Conservation (phyloP, 2,113 vertebrate genomes). For the Anser brachyrhynchus region DNA sequence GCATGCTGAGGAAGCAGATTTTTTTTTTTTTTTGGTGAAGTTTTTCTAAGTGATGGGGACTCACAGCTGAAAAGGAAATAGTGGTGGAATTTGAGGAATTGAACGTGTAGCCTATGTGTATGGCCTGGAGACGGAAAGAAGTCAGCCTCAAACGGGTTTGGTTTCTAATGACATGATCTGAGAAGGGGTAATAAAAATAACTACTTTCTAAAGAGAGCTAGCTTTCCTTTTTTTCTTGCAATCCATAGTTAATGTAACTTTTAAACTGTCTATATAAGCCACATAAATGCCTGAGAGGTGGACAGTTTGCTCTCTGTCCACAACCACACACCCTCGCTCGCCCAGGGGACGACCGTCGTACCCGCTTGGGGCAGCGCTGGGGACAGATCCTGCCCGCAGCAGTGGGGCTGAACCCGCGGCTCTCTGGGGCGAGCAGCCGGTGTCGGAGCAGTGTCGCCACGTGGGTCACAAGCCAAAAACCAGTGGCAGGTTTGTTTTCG, state of each 20-base stretch:
- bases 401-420: neutral
- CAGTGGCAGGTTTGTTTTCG: neutral
- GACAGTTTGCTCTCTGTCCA: no score
- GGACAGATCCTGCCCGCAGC: neutral
- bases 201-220: neutral
- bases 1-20: neutral
- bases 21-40: neutral
- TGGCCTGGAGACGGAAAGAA: neutral
- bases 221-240: neutral
- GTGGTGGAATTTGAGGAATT: neutral
- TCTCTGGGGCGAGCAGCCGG: neutral
- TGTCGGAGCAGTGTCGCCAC: neutral
- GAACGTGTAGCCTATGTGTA: rapidly evolving
- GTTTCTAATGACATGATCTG: neutral
- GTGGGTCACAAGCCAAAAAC: neutral
- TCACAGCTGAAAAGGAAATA: neutral
- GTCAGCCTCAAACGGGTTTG: neutral
- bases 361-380: neutral
- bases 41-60: neutral
- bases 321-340: neutral
- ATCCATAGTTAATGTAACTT: neutral
- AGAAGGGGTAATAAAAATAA: neutral
- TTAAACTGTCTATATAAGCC: neutral
- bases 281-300: neutral
- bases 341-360: neutral